Conservation (phyloP, 2,113 vertebrate genomes). For the Halcyon senegalensis region DNA sequence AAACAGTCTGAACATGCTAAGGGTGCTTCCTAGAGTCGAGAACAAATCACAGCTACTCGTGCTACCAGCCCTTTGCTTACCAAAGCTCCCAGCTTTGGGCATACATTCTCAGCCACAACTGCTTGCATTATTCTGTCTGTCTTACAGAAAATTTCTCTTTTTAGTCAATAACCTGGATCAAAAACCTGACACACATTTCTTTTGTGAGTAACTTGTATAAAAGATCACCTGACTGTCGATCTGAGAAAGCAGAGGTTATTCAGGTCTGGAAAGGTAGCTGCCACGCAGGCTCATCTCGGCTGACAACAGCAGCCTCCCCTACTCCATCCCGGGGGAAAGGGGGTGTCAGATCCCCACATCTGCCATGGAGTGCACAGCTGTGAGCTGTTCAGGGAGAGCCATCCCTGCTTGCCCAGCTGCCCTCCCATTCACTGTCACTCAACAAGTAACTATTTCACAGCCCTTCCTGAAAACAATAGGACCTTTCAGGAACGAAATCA, state of each 20-base stretch:
- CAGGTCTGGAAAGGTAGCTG: neutral
- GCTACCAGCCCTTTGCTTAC: neutral
- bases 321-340: neutral
- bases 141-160: neutral
- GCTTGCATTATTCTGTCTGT: neutral
- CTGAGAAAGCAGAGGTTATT: neutral
- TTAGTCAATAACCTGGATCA: neutral
- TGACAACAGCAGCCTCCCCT: constrained; percentile 7
- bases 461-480: constrained; percentile 60
- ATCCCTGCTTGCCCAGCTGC: constrained; percentile 68
- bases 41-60: neutral
- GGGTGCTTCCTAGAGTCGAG: neutral
- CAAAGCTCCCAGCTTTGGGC: neutral
- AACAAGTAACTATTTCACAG: constrained; percentile 68
- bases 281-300: neutral
- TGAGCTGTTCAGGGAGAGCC: constrained; percentile 26
- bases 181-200: neutral
- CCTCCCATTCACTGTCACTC: constrained; percentile 69
- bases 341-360: constrained; percentile 34
- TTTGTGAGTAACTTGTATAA: neutral
- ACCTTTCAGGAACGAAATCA: constrained; percentile 72
- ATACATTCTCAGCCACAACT: neutral
- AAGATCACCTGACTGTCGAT: neutral
- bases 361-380: constrained; percentile 45
- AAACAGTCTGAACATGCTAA: neutral